Base-by-base conservation (phyloP, 2,113 vertebrate species). In the Quiscalus mexicanus region DNA sequence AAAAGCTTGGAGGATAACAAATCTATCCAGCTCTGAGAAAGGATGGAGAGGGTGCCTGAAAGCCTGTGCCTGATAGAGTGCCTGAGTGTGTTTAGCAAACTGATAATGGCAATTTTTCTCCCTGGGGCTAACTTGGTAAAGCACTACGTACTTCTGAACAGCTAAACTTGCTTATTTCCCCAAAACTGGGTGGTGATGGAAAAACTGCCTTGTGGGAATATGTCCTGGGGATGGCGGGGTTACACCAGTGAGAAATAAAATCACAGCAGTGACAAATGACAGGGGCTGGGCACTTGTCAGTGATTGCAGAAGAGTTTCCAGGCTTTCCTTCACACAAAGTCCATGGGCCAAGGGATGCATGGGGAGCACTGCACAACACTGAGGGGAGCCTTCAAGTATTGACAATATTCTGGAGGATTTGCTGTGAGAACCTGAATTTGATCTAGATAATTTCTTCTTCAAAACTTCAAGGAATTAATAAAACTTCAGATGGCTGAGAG, bases 361-460 rank as follows among this genome's bases (percentile, higher is more conserved):
- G n/a, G 24, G 28, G 8, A 83, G 20, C 30, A 11, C 6, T 35
- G 27, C 28, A 53, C n/a, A 71, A 2, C 52, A 15, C 17, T 13
- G 23, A 35, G 24, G 4, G 5, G 4, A 12, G 5, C 20, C 15
- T 80, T 73, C 23, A 60, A n/a, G 45, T 37, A 23, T 27, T 31
- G 13, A 12, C 14, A 37, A 10, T 1, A 20, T 52, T 19, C 39
- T 42, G 30, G 45, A 55, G 47, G 45, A 55, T 12, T 41, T 84
- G 9, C 17, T 0, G 0, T 17, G n/a, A 60, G 23, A n/a, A 47
- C 33, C 27, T 42, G 41, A 44, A 71, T 75, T 18, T 62, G 59
- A 65, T 35, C 21, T 12, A 27, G 18, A 21, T 7, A 30, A 33
- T 53, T 70, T 44, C 23, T 49, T 47, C 49, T 58, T 64, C 10